Conservation (phyloP, 2,797 vertebrate genomes). For the Phrynocephalus vlangalii region DNA sequence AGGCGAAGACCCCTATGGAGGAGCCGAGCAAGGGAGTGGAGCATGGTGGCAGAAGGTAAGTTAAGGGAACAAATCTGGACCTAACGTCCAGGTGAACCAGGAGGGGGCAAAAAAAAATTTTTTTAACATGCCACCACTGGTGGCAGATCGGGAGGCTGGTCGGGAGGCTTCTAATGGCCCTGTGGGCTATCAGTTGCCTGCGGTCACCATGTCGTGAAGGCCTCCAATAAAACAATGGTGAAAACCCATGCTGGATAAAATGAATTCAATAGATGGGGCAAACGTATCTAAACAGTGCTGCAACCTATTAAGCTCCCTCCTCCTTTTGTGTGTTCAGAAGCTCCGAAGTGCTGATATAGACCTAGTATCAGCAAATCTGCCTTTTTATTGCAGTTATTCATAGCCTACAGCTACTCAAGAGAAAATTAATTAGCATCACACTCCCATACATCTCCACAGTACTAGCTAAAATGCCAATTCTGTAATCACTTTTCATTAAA, state of each 20-base stretch:
- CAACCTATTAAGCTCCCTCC: constrained; percentile 73
- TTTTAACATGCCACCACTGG: too few relatives aligned
- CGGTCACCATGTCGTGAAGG: too few relatives aligned
- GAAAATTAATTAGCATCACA: constrained; percentile 85
- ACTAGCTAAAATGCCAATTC: constrained; percentile 85
- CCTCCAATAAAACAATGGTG: neutral
- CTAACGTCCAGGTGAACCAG: too few relatives aligned
- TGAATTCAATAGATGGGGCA: too few relatives aligned
- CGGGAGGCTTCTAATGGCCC: too few relatives aligned
- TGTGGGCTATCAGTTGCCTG: too few relatives aligned
- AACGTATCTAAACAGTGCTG: neutral
- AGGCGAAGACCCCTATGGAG: too few relatives aligned
- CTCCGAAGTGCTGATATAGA: constrained; percentile 74
- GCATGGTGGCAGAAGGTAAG: too few relatives aligned
- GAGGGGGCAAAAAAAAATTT: too few relatives aligned
- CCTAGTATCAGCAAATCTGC: constrained; percentile 77
- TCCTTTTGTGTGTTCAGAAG: constrained; percentile 71
- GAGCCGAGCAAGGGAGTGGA: too few relatives aligned
- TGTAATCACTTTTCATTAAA: constrained; percentile 85
- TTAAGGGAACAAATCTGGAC: too few relatives aligned
- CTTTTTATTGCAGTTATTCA: constrained; percentile 80
- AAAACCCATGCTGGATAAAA: neutral
- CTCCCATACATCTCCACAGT: constrained; percentile 81
- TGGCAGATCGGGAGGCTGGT: too few relatives aligned
- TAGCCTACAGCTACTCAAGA: constrained; percentile 78